Evolutionary conservation across 2,888 invertebrate genomes (phyloP).

Genomic region (Acronicta psi): DNA sequence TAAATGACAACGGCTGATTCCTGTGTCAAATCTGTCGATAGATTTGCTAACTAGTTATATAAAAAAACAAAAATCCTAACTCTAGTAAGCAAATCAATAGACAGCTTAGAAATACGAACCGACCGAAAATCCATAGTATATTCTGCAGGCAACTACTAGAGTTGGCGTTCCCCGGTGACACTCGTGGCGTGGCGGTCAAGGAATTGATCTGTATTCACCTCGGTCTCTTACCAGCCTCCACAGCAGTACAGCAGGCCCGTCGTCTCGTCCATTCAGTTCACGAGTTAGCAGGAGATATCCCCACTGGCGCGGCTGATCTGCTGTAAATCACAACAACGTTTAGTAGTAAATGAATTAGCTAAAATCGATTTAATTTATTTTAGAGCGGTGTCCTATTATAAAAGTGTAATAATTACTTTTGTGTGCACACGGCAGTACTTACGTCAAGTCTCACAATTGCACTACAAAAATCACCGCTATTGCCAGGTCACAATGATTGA

Average conservation of each 20-base stretch:
- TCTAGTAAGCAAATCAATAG: too few relatives aligned
- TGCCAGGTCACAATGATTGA: too few relatives aligned
- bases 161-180: slow-evolving; percentile 78
- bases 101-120: too few relatives aligned
- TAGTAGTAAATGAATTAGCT: not conserved
- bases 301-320: slow-evolving; percentile 82
- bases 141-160: slow-evolving; percentile 77
- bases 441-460: too few relatives aligned
- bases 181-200: slow-evolving; percentile 75
- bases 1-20: too few relatives aligned
- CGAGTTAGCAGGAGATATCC: slow-evolving; percentile 90
- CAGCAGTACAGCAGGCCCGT: slow-evolving; percentile 95
- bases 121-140: not conserved
- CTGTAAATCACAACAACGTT: slow-evolving; percentile 54
- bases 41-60: too few relatives aligned
- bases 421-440: too few relatives aligned
- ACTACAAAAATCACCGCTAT: too few relatives aligned
- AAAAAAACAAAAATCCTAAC: too few relatives aligned
- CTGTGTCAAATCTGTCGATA: too few relatives aligned
- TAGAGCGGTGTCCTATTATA: not conserved
- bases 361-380: not conserved
- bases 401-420: too few relatives aligned
- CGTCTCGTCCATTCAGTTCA: slow-evolving; percentile 94
- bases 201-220: slow-evolving; percentile 96
- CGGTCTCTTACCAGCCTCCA: slow-evolving; percentile 94